phyloP scores from a whole-genome alignment of 2,888 invertebrate genomes.

The Serrognathus titanus region DNA sequence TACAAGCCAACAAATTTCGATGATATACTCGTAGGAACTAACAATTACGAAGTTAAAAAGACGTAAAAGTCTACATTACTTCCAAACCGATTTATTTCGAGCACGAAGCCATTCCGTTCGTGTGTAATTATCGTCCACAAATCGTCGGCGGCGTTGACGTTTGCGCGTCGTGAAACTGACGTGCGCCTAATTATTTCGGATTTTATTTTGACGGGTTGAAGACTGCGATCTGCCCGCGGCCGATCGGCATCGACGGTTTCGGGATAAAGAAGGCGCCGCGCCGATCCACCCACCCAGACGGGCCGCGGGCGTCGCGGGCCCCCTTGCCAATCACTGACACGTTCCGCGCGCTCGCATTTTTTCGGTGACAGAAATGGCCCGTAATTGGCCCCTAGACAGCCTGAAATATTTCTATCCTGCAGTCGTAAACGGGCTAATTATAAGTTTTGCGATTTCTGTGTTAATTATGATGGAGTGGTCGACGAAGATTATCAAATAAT shows the following conservation, averaged over 20 bases:
- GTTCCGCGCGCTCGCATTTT: slow-evolving; percentile 2
- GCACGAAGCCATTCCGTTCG: slow-evolving; percentile 9
- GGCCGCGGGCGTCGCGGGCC: slow-evolving; percentile 19
- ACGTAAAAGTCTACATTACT: too few species aligned
- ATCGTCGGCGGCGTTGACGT: neutral
- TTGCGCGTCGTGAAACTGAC: neutral
- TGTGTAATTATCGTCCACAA: slow-evolving; percentile 5
- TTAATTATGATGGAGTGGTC: too few species aligned
- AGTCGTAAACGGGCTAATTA: too few species aligned
- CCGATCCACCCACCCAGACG: slow-evolving; percentile 27
- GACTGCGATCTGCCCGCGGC: neutral
- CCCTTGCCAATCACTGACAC: slow-evolving; percentile 21
- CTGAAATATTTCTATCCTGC: too few species aligned
- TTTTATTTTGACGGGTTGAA: neutral
- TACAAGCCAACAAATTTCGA: too few species aligned
- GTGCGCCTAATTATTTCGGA: neutral
- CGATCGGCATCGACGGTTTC: neutral
- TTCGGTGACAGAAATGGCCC: too few species aligned
- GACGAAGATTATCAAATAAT: too few species aligned
- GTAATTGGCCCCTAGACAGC: too few species aligned
- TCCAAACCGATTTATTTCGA: too few species aligned
- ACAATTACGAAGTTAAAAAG: too few species aligned
- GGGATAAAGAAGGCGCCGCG: slow-evolving; percentile 14
- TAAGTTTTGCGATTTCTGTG: too few species aligned
- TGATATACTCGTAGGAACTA: too few species aligned